These are phyloP conservation scores for Lithobates pipiens DNA, from an alignment of 2,797 vertebrate species.

Conservation along the genomic window DNA sequence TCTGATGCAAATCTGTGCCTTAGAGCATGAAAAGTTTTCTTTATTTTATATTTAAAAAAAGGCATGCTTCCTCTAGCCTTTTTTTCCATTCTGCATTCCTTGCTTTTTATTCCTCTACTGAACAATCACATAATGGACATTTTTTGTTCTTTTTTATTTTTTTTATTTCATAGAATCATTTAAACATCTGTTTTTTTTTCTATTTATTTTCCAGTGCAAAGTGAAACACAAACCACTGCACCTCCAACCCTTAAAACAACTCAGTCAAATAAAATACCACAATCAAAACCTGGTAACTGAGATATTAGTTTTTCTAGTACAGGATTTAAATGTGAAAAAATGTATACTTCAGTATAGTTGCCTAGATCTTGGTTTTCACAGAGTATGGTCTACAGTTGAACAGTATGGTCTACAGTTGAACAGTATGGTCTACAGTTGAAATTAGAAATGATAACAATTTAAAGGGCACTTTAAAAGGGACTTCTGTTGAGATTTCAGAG, in stretches of 20 bases:
- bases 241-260: conserved; percentile 63
- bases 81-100: neutral
- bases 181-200: conserved; percentile 21
- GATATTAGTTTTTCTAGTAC: neutral
- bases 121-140: neutral
- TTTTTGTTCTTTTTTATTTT: conserved; percentile 8
- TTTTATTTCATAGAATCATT: neutral
- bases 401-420: no score
- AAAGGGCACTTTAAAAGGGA: no score
- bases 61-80: neutral
- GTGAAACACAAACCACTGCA: conserved; percentile 51
- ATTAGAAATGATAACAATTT: no score
- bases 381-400: no score
- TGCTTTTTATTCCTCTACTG: neutral
- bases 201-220: conserved; percentile 52
- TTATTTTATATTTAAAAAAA: neutral
- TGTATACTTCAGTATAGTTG: no score
- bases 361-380: no score
- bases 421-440: no score
- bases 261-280: conserved; percentile 67
- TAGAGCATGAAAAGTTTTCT: neutral
- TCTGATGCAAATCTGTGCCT: neutral
- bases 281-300: conserved; percentile 67
- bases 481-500: no score
- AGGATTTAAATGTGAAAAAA: no score